Percentiles rank a stretch among this genome's conserved stretches.
Conservation (phyloP, 1,140 invertebrate species). For the Apis cerana region DNA sequence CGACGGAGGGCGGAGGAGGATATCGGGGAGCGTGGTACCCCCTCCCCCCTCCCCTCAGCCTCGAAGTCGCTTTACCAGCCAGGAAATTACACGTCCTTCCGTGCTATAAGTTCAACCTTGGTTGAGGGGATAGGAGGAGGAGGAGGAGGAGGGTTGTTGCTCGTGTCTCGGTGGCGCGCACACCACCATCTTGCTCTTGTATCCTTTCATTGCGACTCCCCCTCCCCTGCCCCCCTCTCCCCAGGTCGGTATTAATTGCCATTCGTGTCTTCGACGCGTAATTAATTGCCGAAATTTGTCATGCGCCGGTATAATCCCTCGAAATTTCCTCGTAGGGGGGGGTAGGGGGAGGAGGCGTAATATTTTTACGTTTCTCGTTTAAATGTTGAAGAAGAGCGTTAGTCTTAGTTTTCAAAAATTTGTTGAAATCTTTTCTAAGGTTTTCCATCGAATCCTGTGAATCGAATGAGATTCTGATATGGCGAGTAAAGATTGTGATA, state of each 20-base stretch:
- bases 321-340: neutral
- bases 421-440: too few species aligned
- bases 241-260: slow-evolving; percentile 62
- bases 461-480: too few species aligned
- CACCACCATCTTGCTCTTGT: slow-evolving; percentile 50
- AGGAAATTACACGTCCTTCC: slow-evolving; percentile 76
- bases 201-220: slow-evolving; percentile 49
- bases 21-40: neutral
- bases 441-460: too few species aligned
- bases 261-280: slow-evolving; percentile 64
- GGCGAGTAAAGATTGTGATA: too few species aligned
- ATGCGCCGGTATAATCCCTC: slow-evolving; percentile 32
- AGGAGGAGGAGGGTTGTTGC: slow-evolving; percentile 26
- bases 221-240: neutral
- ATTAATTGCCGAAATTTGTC: slow-evolving; percentile 62
- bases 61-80: slow-evolving; percentile 64
- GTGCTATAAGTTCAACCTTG: slow-evolving; percentile 56
- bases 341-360: neutral
- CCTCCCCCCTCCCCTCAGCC: neutral
- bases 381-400: too few species aligned
- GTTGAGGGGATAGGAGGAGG: too few species aligned
- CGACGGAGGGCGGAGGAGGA: neutral
- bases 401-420: too few species aligned
- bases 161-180: slow-evolving; percentile 7
- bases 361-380: neutral